Evolutionary conservation across 2,797 vertebrate genomes (phyloP).

Genomic region (Myotis findleyi): DNA sequence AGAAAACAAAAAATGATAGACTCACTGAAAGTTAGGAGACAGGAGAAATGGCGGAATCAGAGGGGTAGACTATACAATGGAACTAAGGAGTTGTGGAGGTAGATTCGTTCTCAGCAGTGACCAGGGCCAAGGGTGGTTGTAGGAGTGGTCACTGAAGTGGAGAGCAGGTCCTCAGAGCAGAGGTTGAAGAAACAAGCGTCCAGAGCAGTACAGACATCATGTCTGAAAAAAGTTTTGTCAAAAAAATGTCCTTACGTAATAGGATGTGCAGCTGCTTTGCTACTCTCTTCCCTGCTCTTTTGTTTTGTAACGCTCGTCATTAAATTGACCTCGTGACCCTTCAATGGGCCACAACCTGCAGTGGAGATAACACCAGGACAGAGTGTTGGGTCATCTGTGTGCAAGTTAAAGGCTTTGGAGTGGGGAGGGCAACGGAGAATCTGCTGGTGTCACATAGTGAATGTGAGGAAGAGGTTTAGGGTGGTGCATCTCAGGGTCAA

Average conservation of each 20-base stretch:
- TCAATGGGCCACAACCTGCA: background rate
- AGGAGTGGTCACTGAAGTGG: background rate
- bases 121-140: background rate
- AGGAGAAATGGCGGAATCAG: background rate
- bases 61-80: background rate
- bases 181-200: background rate
- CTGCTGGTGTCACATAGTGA: background rate
- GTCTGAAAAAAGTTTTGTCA: background rate
- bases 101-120: background rate
- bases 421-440: background rate
- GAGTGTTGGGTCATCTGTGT: background rate
- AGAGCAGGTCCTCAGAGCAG: background rate
- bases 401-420: background rate
- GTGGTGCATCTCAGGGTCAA: accelerated
- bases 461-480: background rate
- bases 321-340: background rate
- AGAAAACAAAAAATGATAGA: background rate
- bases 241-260: background rate
- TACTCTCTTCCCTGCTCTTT: background rate
- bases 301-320: background rate
- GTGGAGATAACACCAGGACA: background rate
- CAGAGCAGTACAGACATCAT: background rate
- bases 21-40: background rate
- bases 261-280: background rate
- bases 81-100: background rate